Evolutionary conservation across 2,888 invertebrate genomes (phyloP).

Genomic region (Eristalis intricaria): DNA sequence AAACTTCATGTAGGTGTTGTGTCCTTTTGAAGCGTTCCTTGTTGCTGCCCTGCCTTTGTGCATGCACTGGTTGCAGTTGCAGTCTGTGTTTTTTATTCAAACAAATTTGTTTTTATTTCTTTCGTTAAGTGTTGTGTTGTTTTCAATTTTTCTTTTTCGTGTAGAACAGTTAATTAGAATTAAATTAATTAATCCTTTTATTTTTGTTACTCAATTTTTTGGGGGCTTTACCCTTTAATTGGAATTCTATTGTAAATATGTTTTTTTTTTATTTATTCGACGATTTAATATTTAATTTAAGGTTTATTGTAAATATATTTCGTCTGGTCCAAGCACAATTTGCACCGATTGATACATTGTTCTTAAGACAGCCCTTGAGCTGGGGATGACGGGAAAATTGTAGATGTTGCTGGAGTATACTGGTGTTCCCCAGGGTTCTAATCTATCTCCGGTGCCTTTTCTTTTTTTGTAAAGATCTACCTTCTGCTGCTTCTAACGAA

Average conservation of each 20-base stretch:
- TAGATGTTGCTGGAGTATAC: too few species aligned
- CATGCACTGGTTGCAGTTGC: conserved; percentile 64
- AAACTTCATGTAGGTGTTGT: neutral
- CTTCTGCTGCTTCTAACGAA: too few species aligned
- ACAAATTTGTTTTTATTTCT: neutral
- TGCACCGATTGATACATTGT: neutral
- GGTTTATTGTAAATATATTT: neutral
- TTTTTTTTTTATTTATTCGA: neutral
- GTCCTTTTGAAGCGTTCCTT: conserved; percentile 3
- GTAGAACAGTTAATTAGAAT: neutral
- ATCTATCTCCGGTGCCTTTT: too few species aligned
- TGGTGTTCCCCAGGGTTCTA: too few species aligned
- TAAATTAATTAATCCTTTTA: neutral
- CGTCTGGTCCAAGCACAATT: conserved; percentile 2
- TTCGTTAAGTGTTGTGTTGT: neutral
- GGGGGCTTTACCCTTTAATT: neutral
- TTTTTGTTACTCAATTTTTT: neutral
- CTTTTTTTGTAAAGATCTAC: too few species aligned
- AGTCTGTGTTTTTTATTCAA: conserved; percentile 1
- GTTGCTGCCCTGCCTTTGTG: conserved; percentile 65
- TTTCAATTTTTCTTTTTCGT: neutral
- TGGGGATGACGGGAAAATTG: too few species aligned
- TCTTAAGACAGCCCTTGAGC: too few species aligned
- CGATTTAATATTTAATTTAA: neutral
- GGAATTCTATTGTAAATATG: neutral